Percentiles rank a stretch among this genome's conserved stretches.
Evolutionary conservation across 2,888 invertebrate species (phyloP).

Genomic region (Lathronympha strigana): DNA sequence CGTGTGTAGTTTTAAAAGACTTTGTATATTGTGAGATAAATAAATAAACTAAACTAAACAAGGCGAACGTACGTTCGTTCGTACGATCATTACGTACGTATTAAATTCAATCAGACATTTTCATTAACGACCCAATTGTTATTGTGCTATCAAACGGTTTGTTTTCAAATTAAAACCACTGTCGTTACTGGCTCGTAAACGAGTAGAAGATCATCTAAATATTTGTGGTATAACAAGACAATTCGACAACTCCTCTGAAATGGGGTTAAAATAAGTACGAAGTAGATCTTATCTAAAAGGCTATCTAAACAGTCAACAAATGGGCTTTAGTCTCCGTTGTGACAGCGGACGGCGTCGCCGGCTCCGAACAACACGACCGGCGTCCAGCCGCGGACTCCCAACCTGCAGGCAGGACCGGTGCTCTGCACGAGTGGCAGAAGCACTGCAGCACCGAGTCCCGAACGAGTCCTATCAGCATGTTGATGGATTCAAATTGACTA

Average conservation of each 20-base stretch:
- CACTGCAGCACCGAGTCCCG: conserved; percentile 97
- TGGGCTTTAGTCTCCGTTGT: conserved; percentile 64
- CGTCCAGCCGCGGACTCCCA: conserved; percentile 66
- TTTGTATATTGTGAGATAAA: no score
- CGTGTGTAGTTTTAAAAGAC: no score
- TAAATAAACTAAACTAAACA: no score
- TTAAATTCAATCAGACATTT: background rate
- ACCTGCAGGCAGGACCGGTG: conserved; percentile 91
- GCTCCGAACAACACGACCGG: conserved; percentile 47
- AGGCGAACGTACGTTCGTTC: no score
- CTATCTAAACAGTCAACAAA: conserved; percentile 46
- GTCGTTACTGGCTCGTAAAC: background rate
- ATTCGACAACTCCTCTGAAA: background rate
- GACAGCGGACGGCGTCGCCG: conserved; percentile 62
- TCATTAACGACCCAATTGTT: background rate
- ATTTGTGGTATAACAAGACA: background rate
- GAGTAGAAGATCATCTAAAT: background rate
- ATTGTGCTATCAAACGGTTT: no score
- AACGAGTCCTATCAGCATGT: conserved; percentile 95
- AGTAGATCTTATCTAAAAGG: conserved; percentile 20
- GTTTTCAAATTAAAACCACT: no score
- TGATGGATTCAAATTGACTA: conserved; percentile 77
- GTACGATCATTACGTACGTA: no score
- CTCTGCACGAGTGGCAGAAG: conserved; percentile 96
- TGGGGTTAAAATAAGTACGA: background rate